Conservation (phyloP, 2,797 vertebrate species). For the Glossophaga mutica region DNA sequence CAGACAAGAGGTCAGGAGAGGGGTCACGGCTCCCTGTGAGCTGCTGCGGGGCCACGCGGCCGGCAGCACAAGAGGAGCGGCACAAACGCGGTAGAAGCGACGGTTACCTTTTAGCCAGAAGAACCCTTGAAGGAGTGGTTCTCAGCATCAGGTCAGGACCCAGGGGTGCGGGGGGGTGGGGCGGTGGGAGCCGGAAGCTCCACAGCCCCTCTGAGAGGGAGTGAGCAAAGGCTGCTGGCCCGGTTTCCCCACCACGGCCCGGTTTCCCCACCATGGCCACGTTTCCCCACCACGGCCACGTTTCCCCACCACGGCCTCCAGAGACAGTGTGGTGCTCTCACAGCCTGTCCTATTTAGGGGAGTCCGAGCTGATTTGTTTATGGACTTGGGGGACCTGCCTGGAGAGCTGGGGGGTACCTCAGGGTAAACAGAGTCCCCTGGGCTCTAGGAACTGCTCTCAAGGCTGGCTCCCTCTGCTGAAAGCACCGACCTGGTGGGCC, state of each 20-base stretch:
- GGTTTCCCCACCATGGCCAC: fast-evolving
- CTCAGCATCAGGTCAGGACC: not conserved
- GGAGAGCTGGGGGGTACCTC: not conserved
- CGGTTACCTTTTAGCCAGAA: not conserved
- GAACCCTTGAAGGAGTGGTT: not conserved
- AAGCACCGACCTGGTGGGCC: fast-evolving
- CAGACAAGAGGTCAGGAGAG: conserved; percentile 57
- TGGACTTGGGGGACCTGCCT: not conserved
- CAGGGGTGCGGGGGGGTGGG: no score
- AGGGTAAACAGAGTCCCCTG: not conserved
- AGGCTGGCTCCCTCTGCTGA: not conserved
- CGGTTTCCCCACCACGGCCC: not conserved
- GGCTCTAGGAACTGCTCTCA: not conserved
- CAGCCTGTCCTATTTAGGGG: not conserved
- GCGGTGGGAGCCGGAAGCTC: not conserved
- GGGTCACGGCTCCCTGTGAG: not conserved
- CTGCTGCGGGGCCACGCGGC: not conserved
- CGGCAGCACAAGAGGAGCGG: no score
- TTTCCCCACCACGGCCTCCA: not conserved
- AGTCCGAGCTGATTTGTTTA: not conserved
- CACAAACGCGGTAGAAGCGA: not conserved
- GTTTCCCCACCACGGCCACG: not conserved
- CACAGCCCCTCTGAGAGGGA: not conserved
- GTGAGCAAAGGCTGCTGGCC: not conserved
- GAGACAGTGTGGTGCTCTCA: not conserved